Conservation (phyloP, 2,113 vertebrate species). For the Lamprotornis superbus region DNA sequence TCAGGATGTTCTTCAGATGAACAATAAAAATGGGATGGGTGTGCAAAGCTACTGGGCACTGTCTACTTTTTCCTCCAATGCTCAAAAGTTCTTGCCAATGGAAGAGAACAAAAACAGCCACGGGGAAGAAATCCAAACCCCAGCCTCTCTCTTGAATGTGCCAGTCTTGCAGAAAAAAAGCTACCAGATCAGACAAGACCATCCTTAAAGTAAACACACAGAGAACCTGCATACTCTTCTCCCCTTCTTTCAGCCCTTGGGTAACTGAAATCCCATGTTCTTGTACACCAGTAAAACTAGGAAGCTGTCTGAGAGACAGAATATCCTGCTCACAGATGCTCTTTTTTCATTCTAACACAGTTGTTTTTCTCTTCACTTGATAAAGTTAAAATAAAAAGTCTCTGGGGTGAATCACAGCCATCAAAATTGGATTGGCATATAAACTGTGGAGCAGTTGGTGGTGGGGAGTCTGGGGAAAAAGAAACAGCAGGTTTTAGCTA, state of each 20-base stretch:
- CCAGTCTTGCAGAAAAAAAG: background rate
- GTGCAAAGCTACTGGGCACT: background rate
- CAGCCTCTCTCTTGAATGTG: background rate
- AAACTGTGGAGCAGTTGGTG: slow-evolving; percentile 78
- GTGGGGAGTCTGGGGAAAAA: slow-evolving; percentile 73
- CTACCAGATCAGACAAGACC: background rate
- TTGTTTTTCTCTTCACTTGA: slow-evolving; percentile 71
- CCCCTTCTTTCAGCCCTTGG: background rate
- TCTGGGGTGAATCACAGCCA: slow-evolving; percentile 67
- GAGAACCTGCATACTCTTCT: background rate
- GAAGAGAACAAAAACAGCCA: background rate
- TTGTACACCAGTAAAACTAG: background rate
- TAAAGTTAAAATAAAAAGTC: slow-evolving; percentile 80
- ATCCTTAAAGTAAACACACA: background rate
- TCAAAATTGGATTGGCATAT: slow-evolving; percentile 78
- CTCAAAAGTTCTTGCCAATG: background rate
- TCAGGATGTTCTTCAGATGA: background rate
- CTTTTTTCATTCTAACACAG: slow-evolving; percentile 44
- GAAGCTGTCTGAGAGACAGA: background rate
- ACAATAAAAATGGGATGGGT: background rate
- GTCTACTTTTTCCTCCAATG: background rate
- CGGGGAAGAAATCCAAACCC: background rate
- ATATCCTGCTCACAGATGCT: slow-evolving; percentile 45
- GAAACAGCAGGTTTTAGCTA: slow-evolving; percentile 82
- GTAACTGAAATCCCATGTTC: background rate